Evolutionary conservation across 2,888 invertebrate species (phyloP).

Genomic region (Mesorhabditis belari): DNA sequence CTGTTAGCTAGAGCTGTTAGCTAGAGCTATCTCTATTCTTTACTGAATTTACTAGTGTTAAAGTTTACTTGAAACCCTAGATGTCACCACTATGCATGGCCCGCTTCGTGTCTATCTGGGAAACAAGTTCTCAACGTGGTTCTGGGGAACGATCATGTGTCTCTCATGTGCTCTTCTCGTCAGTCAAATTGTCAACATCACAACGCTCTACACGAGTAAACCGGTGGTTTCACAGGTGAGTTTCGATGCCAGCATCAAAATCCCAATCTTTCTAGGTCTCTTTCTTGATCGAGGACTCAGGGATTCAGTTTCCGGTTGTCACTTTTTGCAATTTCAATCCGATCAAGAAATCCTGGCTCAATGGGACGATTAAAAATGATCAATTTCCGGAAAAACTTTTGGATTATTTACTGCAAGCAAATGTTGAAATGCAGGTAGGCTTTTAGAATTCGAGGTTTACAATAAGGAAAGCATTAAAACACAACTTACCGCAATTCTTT

Average conservation of each 20-base stretch:
- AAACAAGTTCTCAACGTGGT: slow-evolving; percentile 11
- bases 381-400: neutral
- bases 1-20: neutral
- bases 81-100: slow-evolving; percentile 48
- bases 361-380: neutral
- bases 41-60: neutral
- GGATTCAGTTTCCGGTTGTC: slow-evolving; percentile 41
- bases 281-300: slow-evolving; percentile 39
- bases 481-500: too few species aligned
- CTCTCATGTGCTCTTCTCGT: slow-evolving; percentile 13
- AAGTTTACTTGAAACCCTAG: slow-evolving; percentile 12
- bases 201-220: slow-evolving; percentile 18
- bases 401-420: neutral
- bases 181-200: slow-evolving; percentile 15
- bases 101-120: slow-evolving; percentile 40
- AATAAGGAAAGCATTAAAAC: too few species aligned
- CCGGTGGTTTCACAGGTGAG: slow-evolving; percentile 23
- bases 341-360: slow-evolving; percentile 20
- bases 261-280: slow-evolving; percentile 24
- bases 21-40: too few species aligned
- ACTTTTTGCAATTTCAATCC: slow-evolving; percentile 48
- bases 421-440: neutral
- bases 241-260: neutral
- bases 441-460: too few species aligned
- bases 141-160: slow-evolving; percentile 21